Base-by-base conservation (phyloP, 2,888 invertebrate species). In the Bursaphelenchus okinawaensis region DNA sequence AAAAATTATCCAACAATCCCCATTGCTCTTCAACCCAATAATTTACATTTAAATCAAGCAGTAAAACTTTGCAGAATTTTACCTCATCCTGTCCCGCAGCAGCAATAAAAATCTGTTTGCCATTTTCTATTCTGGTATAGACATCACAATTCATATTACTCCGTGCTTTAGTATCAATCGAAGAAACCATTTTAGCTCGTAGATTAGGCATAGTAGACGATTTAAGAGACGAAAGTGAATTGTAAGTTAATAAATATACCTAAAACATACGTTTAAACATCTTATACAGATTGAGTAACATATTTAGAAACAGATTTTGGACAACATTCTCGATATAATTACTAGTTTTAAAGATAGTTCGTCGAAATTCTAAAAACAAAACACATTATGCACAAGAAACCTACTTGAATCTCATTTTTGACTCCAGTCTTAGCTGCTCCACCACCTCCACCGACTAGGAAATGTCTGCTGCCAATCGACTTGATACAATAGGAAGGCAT, bases 401-500 rank as follows among this genome's bases (percentile, higher is more conserved):
- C 24, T n/a, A 78, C 77, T 66, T 80, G 94, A 86, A 98, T 92
- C 84, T 93, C 92, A 87, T 98, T 98, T 40, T 91, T 90, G 63
- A 98, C 91, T 62, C 98, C 98, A 55, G 95, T 95, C 84, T 93
- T 94, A 19, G 94, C 90, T 40, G 92, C 90, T 65, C 98, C 96
- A 68, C 96, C 98, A 62, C 96, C 96, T 62, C 96, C 98, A 70
- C 92, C 95, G 56, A 98, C 92, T 68, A 98, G 86, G 78, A 96
- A 90, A 86, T 80, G 80, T 20, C 80, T 68, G 19, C 67, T 64
- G 12, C 80, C 80, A 28, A 80, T 69, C 52, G 69, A 65, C 54
- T 77, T 76, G 24, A 80, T 55, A 40, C 69, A 72, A 63, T 78
- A 80, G 62, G 75, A 71, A 23, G 78, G 79, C 29, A 75, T 68